A percentile compares a stretch with the other conserved stretches of the same genome.
These are phyloP conservation scores for Sturnira hondurensis DNA, from an alignment of 2,113 vertebrate species.

Conservation along the genomic window DNA sequence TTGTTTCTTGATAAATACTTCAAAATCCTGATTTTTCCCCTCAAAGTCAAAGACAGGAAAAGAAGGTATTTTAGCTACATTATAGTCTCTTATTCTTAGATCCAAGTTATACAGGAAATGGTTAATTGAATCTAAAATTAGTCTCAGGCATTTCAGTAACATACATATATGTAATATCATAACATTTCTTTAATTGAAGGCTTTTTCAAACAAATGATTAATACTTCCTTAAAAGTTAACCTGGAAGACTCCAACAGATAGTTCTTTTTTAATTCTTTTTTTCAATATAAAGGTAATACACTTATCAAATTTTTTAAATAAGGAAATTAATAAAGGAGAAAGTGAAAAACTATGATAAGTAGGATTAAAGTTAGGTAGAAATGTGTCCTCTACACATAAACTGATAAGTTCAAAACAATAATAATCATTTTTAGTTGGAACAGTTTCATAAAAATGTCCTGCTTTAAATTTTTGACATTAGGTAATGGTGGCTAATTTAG, in stretches of 20 bases:
- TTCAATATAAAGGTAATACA: not conserved
- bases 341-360: not conserved
- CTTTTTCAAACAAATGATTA: conserved; percentile 3
- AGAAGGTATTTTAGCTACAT: not conserved
- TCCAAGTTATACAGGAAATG: not conserved
- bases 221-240: not conserved
- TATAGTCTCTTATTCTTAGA: conserved; percentile 3
- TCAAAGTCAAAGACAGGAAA: not conserved
- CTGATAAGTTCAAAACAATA: not conserved
- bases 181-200: not conserved
- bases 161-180: not conserved
- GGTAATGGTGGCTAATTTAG: not conserved
- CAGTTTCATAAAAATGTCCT: not conserved
- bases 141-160: not conserved
- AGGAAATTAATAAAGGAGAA: not conserved
- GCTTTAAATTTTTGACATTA: not conserved
- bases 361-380: not conserved
- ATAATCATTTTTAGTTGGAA: not conserved
- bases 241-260: not conserved
- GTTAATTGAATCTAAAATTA: not conserved
- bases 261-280: not conserved
- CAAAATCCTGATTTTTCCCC: not conserved
- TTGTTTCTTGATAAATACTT: not conserved
- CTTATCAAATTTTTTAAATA: not conserved
- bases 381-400: not conserved